Base-by-base conservation (phyloP, 2,888 invertebrate genomes). In the Tenthredo distinguenda region DNA sequence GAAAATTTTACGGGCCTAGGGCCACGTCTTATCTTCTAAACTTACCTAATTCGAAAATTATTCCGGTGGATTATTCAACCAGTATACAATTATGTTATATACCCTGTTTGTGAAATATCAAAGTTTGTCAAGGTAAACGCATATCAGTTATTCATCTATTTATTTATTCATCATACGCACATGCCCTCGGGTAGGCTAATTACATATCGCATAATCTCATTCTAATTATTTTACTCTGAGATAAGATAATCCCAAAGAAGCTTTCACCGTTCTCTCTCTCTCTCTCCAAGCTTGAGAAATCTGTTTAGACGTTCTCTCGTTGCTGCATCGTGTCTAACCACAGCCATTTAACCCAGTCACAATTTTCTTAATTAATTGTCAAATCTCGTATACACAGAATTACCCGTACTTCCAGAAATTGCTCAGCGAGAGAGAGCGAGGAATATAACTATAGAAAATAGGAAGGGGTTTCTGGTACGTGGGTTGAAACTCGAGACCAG, bases 291-390 rank as follows among this genome's bases (percentile, higher is more conserved):
- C 37, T 72, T 40, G 21, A 21, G 71, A 76, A 47, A 76, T 43
- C 26, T 76, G 77, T 77, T 77, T 77, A 74, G 72, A 74, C 40
- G 15, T 31, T 40, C 34, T 40, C 43, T 40, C 37, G 15, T 0
- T 21, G 9, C 37, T 71, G 71, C 37, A 72, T 1, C 71, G 12
- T 15, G 12, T 15, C 18, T 50, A 18, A 77, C 55, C 47, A 77
- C 50, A 77, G 72, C 31, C 50, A 31, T 50, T 55, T 31, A 55
- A 37, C n/a, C 6, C 6, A 77, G 37, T 77, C 15, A 50, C 21
- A 77, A 77, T 77, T 31, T 55, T 55, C 34, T 55, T 77, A 77
- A 77, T 77, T 77, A 77, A 77, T 77, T 77, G 34, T 77, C 50
- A 77, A 50, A 77, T 77, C 55, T 77, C 77, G n/a, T 50, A 34